Percentiles rank a stretch among this genome's conserved stretches.
Evolutionary conservation across 2,888 invertebrate species (phyloP).

Genomic region (Drosophila histrio): DNA sequence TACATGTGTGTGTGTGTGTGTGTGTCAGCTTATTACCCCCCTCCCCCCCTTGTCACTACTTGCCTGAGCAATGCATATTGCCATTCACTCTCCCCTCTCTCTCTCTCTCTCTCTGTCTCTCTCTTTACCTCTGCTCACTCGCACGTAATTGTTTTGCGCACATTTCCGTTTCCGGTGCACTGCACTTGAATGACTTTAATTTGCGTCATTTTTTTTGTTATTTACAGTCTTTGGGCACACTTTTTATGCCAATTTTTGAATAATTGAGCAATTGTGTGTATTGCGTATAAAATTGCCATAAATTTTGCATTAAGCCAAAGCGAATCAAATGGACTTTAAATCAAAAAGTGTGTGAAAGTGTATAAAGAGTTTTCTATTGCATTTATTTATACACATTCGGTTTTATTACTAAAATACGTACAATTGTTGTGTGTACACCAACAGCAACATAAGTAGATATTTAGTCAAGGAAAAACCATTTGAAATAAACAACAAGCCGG

Average conservation of each 20-base stretch:
- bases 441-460: too few species aligned
- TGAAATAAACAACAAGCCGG: too few species aligned
- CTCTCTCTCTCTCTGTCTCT: neutral
- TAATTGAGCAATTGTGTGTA: slow-evolving; percentile 52
- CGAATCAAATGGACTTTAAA: slow-evolving; percentile 2
- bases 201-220: slow-evolving; percentile 66
- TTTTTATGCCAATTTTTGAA: slow-evolving; percentile 16
- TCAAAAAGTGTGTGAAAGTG: neutral
- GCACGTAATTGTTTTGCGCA: slow-evolving; percentile 73
- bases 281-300: slow-evolving; percentile 20
- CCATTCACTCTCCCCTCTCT: neutral
- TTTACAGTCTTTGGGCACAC: slow-evolving; percentile 41
- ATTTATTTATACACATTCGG: too few species aligned
- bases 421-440: too few species aligned
- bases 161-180: slow-evolving; percentile 75
- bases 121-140: slow-evolving; percentile 3
- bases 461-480: too few species aligned
- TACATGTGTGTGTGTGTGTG: slow-evolving; percentile 15
- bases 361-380: too few species aligned
- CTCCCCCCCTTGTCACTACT: neutral
- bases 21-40: slow-evolving; percentile 8
- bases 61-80: neutral
- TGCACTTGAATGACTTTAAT: slow-evolving; percentile 73
- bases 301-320: slow-evolving; percentile 11
- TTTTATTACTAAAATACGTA: too few species aligned